These are phyloP conservation scores for Sula dactylatra DNA, from an alignment of 2,113 vertebrate species.

Conservation along the genomic window DNA sequence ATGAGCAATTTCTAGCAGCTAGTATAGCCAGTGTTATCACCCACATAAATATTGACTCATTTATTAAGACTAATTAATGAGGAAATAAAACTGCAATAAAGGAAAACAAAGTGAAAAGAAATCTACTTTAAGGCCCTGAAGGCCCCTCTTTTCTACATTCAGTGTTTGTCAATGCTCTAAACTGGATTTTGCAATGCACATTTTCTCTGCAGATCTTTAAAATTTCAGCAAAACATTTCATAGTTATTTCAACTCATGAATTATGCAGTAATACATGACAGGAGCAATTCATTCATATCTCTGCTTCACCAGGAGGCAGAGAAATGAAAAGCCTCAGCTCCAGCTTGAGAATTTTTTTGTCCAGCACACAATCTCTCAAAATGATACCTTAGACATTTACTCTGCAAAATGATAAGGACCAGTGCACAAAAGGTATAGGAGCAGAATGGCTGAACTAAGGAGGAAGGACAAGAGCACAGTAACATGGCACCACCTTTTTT, in stretches of 20 bases:
- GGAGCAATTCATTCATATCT: neutral
- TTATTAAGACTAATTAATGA: neutral
- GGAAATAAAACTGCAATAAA: neutral
- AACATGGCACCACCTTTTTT: neutral
- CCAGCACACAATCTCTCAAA: neutral
- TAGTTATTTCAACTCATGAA: slow-evolving; percentile 9
- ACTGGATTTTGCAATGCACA: neutral
- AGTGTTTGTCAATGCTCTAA: neutral
- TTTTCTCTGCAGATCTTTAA: neutral
- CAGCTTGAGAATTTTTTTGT: neutral
- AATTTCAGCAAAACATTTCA: neutral
- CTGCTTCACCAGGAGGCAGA: neutral
- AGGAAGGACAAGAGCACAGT: neutral
- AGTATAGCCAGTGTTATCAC: neutral
- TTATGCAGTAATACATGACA: neutral
- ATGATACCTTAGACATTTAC: neutral
- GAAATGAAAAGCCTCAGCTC: neutral
- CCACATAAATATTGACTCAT: neutral
- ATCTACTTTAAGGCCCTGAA: neutral
- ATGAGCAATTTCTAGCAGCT: neutral
- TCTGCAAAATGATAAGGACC: neutral
- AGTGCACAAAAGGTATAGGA: accelerated
- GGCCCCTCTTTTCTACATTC: neutral
- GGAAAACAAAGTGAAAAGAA: neutral
- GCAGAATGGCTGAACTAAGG: neutral